Evolutionary conservation across 2,113 vertebrate genomes (phyloP), one percentile per base, ranked within the genome.

Genomic region (Gymnogyps californianus): DNA sequence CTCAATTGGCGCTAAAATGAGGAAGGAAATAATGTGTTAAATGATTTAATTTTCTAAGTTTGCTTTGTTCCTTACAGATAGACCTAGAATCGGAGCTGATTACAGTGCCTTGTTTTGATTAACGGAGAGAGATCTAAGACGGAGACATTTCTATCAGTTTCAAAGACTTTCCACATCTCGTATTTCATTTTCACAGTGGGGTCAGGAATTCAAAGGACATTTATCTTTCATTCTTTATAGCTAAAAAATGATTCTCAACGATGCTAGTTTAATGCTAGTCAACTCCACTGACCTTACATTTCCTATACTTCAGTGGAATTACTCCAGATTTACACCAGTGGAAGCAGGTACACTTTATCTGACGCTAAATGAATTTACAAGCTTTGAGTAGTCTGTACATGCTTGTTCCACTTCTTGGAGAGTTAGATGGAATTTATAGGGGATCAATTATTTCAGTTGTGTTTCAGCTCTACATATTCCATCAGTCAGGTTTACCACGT

Each of bases 1-100:
- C 95, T 97, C 96, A 97, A 94, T 94, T 44, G 52, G 93, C 26
- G 11, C 83, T 83, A 64, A 98, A 98, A 98, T 97, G 97, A 97
- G 98, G 98, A 98, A 98, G 98, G 98, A 98, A 98, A 96, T 83
- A 93, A 94, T 86, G 90, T 96, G 97, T 95, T 97, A 97, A 97
- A 97, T 97, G 97, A 97, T 97, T 96, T 96, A 96, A 97, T 97
- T 97, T 70, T 96, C 94, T 83, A 85, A 86, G 90, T 90, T 97
- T 17, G 46, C 95, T 93, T 93, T 96, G 96, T 95, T 98, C 96
- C 97, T 95, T 91, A 42, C 93, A 97, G 97, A 98, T 97, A 97
- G 75, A 74, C 83, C 38, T 82, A 94, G 96, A 91, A 89, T 82
- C 7, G 71, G 88, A 80, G 71, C 89, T 84, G 95, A 97, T 96